Percentiles rank a stretch among this genome's conserved stretches.
Conservation (phyloP, 2,113 vertebrate genomes). For the Ceratotherium simum region DNA sequence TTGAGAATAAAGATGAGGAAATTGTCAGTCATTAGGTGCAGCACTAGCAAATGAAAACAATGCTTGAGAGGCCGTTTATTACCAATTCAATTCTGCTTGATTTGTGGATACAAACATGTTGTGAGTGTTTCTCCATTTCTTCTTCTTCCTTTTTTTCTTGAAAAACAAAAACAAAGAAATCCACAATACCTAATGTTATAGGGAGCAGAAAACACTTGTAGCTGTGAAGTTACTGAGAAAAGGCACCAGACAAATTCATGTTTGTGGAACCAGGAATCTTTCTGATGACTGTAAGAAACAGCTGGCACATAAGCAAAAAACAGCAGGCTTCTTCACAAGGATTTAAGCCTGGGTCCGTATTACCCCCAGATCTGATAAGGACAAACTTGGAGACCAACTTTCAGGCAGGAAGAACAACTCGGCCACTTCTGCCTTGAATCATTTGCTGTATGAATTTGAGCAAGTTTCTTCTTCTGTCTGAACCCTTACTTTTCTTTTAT, state of each 20-base stretch:
- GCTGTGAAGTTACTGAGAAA: not conserved
- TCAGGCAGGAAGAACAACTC: not conserved
- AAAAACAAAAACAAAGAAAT: constrained; percentile 35
- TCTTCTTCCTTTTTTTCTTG: not conserved
- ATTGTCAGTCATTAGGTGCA: constrained; percentile 71
- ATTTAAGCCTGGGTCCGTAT: not conserved
- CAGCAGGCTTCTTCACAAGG: not conserved
- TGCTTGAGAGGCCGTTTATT: constrained; percentile 67
- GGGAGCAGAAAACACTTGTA: constrained; percentile 28
- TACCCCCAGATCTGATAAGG: not conserved
- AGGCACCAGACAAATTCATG: not conserved
- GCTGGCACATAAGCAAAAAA: not conserved
- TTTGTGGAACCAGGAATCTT: not conserved
- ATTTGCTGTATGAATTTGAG: not conserved
- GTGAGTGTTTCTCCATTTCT: constrained; percentile 55
- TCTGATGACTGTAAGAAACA: not conserved
- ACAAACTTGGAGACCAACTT: not conserved
- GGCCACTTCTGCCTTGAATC: not conserved
- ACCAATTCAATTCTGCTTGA: constrained; percentile 62
- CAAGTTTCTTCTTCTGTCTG: not conserved
- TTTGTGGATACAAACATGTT: constrained; percentile 59
- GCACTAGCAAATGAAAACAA: constrained; percentile 51
- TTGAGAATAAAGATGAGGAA: constrained; percentile 79
- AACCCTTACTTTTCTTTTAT: not conserved
- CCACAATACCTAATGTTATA: not conserved